phyloP scores from a whole-genome alignment of 1,140 invertebrate species.

The Drosophila truncata region DNA sequence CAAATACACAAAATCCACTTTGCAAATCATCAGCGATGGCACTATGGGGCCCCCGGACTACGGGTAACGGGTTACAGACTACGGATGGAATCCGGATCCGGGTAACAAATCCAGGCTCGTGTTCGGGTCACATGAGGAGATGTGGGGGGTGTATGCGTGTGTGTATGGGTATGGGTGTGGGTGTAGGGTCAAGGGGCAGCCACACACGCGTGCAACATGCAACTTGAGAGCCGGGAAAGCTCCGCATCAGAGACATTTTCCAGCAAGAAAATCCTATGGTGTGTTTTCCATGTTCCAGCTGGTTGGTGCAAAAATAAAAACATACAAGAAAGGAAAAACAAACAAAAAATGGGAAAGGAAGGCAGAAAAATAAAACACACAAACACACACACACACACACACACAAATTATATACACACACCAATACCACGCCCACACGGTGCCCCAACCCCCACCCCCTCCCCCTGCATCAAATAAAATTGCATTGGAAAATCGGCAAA shows the following conservation, averaged over 20 bases:
- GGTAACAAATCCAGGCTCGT: constrained; percentile 25
- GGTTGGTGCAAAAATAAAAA: constrained; percentile 22
- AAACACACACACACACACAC: constrained; percentile 11
- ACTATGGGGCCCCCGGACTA: constrained; percentile 15
- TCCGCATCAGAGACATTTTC: constrained; percentile 60
- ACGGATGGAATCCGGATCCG: constrained; percentile 17
- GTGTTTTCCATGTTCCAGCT: constrained; percentile 41
- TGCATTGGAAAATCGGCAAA: constrained; percentile 54
- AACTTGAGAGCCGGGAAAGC: constrained; percentile 55
- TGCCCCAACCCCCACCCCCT: background rate
- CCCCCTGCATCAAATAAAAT: constrained; percentile 41
- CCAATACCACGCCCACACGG: constrained; percentile 19
- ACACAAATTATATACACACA: constrained; percentile 24
- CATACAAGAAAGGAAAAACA: constrained; percentile 4
- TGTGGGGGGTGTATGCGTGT: too few species aligned
- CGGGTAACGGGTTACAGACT: constrained; percentile 13
- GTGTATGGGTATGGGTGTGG: background rate
- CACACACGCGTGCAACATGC: constrained; percentile 73
- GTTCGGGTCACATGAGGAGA: constrained; percentile 24
- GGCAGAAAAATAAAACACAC: constrained; percentile 4
- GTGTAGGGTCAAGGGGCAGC: constrained; percentile 15
- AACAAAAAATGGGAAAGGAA: constrained; percentile 26
- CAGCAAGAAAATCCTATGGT: constrained; percentile 46
- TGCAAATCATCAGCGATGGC: constrained; percentile 74
- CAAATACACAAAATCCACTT: constrained; percentile 82